Evolutionary conservation across 2,888 invertebrate genomes (phyloP).

Genomic region (Ctena decussata): DNA sequence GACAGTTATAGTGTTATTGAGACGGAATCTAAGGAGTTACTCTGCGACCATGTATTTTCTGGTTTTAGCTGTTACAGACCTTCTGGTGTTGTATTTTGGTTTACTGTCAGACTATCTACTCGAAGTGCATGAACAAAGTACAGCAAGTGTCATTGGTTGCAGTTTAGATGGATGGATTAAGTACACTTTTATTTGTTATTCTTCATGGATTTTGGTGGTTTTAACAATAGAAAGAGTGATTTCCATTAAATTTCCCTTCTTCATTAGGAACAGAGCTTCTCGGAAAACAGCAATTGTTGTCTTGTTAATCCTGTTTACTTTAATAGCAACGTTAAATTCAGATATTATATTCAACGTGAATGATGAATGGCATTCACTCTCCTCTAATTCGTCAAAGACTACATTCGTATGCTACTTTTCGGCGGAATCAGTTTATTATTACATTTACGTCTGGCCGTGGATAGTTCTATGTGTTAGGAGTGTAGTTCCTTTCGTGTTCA

Average conservation of each 20-base stretch:
- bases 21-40: neutral
- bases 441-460: neutral
- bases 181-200: neutral
- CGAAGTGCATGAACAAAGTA: neutral
- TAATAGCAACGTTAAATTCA: neutral
- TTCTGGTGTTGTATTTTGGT: neutral
- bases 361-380: neutral
- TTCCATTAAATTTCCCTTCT: neutral
- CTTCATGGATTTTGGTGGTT: neutral
- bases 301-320: neutral
- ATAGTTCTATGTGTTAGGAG: neutral
- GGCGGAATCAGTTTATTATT: neutral
- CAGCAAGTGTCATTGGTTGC: neutral
- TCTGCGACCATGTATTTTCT: neutral
- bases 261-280: neutral
- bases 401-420: neutral
- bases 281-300: neutral
- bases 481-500: neutral
- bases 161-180: neutral
- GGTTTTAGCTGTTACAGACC: neutral
- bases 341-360: neutral
- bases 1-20: neutral
- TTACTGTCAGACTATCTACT: neutral
- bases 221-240: neutral
- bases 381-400: neutral